Conservation (phyloP, 2,113 vertebrate species). For the Leptobrachium leishanense region DNA sequence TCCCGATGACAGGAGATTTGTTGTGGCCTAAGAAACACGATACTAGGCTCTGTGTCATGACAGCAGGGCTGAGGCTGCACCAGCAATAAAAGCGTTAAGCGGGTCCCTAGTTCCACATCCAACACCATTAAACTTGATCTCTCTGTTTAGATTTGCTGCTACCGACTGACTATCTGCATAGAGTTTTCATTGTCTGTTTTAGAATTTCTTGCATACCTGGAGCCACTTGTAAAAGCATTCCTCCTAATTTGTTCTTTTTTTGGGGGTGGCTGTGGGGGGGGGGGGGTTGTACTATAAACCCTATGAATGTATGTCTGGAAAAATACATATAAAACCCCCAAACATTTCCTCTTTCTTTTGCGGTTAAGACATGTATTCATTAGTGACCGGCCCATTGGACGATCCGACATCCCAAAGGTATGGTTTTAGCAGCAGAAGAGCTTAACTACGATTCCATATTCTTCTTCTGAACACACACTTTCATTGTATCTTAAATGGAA, state of each 20-base stretch:
- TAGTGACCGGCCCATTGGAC: not conserved
- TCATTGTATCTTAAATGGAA: not conserved
- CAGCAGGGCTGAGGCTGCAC: too few species aligned
- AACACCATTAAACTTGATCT: not conserved
- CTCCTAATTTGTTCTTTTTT: not conserved
- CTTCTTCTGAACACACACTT: not conserved
- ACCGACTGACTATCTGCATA: not conserved
- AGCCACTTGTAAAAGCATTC: conserved; percentile 7
- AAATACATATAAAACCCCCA: not conserved
- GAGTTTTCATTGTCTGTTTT: not conserved
- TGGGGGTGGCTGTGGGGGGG: not conserved
- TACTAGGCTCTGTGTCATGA: too few species aligned
- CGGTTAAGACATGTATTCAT: not conserved
- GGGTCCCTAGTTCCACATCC: not conserved
- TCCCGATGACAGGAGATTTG: too few species aligned
- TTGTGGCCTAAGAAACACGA: too few species aligned
- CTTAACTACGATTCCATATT: not conserved
- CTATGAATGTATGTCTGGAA: not conserved
- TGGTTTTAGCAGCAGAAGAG: too few species aligned
- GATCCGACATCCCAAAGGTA: not conserved
- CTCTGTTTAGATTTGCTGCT: conserved; percentile 4
- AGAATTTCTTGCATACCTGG: conserved; percentile 7
- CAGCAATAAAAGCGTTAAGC: not conserved
- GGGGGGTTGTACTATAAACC: not conserved
- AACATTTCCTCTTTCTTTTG: not conserved